Evolutionary conservation across 2,888 invertebrate genomes (phyloP), one percentile per base, ranked within the genome.

Genomic region (Liposcelis brunnea): DNA sequence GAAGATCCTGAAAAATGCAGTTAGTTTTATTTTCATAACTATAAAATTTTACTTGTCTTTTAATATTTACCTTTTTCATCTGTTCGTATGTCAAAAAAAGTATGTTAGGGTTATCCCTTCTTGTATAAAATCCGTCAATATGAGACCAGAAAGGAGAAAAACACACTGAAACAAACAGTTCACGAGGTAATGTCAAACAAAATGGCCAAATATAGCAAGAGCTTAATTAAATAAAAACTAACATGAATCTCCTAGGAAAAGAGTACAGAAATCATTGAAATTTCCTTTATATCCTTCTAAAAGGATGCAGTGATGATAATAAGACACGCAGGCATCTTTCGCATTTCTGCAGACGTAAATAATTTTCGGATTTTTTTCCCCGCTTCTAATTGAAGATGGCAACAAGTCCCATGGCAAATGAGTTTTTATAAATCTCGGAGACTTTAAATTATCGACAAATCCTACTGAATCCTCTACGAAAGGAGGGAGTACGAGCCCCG

Each of bases 341-440:
- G 80, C 75, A 56, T 83, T 79, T 52, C 83, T 68, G 0, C 74
- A 71, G 0, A 80, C 74, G 55, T 81, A 81, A 14, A 83, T 67
- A 2, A 82, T 74, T 34, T 40, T 40, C 12, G 40, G 40, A 7
- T 5, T 40, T 18, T 40, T 40, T 21, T 40, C 40, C 5, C 40
- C 40, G 7, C 6, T 40, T 10, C 40, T 16, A 19, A 40, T 40
- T 19, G 16, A 21, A 6, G 6, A 44, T 0, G 78, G 77, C n/a
- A 78, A 57, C 16, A 77, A 57, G 1, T 71, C 64, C 44, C 71
- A 65, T 0, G 77, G 77, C 33, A 78, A 59, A 55, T 78, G 78
- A 0, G 75, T 72, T 58, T 78, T 78, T 40, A 78, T 71, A 51
- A 71, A 73, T 16, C 76, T 58, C 0, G 72, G 74, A 2, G 68